Conservation (phyloP, 2,113 vertebrate species). For the Heterocephalus glaber region DNA sequence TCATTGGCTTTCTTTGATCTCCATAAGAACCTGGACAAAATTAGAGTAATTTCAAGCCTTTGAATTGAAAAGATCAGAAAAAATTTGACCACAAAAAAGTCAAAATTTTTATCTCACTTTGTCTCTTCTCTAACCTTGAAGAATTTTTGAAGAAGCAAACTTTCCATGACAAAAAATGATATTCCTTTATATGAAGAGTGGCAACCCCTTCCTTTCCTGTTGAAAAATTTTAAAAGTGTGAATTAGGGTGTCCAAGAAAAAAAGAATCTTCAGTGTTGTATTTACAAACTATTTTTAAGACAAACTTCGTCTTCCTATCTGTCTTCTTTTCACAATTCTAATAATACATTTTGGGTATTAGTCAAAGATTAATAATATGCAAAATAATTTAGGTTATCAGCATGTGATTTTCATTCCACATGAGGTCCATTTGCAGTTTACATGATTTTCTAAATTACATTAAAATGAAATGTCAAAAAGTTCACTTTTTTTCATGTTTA, state of each 20-base stretch:
- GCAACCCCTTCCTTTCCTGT: background rate
- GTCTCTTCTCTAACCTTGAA: background rate
- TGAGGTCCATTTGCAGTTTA: slow-evolving; percentile 73
- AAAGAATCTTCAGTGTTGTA: background rate
- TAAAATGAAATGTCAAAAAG: slow-evolving; percentile 77
- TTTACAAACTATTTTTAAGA: slow-evolving; percentile 43
- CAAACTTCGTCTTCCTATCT: slow-evolving; percentile 6
- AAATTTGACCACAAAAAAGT: background rate
- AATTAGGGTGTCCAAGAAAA: background rate
- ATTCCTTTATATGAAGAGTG: background rate
- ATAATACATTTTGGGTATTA: slow-evolving; percentile 58
- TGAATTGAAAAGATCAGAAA: slow-evolving; percentile 13
- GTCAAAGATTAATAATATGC: slow-evolving; percentile 67
- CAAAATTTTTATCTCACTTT: background rate
- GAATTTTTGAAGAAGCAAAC: background rate
- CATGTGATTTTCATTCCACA: slow-evolving; percentile 64
- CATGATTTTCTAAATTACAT: slow-evolving; percentile 75
- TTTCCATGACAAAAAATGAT: background rate
- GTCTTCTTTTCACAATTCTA: slow-evolving; percentile 43
- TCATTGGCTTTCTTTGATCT: background rate
- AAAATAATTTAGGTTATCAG: slow-evolving; percentile 71
- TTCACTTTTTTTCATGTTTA: slow-evolving; percentile 70
- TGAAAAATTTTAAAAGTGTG: slow-evolving; percentile 36
- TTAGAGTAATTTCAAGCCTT: background rate
- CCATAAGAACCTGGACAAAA: background rate